A percentile compares a stretch with the other conserved stretches of the same genome.
Evolutionary conservation across 2,113 vertebrate genomes (phyloP).

Genomic region (Gnathonemus echidnorhynchus): DNA sequence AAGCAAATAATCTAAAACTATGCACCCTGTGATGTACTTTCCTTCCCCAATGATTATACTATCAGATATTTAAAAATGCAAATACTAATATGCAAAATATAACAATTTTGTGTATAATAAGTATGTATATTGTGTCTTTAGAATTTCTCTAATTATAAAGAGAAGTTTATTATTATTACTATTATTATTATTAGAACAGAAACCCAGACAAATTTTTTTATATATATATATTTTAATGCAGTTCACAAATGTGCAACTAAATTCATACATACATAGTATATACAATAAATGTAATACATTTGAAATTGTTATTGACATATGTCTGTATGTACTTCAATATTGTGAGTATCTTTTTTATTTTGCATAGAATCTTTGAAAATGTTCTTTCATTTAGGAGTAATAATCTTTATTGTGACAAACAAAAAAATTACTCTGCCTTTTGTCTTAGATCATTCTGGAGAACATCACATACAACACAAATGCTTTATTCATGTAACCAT

Average conservation of each 20-base stretch:
- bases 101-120: background rate
- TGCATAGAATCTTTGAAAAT: slow-evolving; percentile 87
- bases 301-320: slow-evolving; percentile 80
- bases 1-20: background rate
- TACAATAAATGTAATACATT: slow-evolving; percentile 84
- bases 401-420: background rate
- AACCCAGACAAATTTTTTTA: slow-evolving; percentile 49
- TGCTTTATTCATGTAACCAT: background rate
- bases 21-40: background rate
- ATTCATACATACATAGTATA: slow-evolving; percentile 91
- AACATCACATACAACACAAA: background rate
- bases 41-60: background rate
- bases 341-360: slow-evolving; percentile 66
- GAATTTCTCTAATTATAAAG: background rate
- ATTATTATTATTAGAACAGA: background rate
- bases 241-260: slow-evolving; percentile 80
- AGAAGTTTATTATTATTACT: background rate
- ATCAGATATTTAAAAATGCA: background rate
- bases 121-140: background rate
- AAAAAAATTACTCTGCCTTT: background rate
- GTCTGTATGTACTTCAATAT: slow-evolving; percentile 58
- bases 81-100: background rate
- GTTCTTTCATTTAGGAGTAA: slow-evolving; percentile 42
- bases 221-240: slow-evolving; percentile 80
- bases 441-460: slow-evolving; percentile 12